Conservation (phyloP, 2,888 invertebrate genomes). For the Luffia ferchaultella region DNA sequence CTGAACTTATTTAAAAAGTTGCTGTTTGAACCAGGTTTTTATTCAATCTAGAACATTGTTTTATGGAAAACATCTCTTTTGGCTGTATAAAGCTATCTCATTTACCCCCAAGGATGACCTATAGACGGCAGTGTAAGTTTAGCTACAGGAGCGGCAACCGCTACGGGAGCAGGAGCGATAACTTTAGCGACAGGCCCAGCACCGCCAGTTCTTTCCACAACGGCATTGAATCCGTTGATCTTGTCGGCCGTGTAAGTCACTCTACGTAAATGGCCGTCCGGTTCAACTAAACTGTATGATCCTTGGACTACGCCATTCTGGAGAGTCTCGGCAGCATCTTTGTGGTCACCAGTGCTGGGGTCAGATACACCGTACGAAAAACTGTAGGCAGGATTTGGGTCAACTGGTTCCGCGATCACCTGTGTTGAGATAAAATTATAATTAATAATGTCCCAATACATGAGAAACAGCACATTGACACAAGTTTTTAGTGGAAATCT, state of each 20-base stretch:
- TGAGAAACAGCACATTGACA: background rate
- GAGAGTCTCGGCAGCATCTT: conserved; percentile 54
- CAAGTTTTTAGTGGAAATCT: background rate
- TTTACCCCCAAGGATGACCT: conserved; percentile 50
- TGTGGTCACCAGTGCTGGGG: conserved; percentile 59
- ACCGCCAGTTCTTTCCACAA: conserved; percentile 53
- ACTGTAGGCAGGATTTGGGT: conserved; percentile 61
- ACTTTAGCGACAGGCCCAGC: conserved; percentile 32
- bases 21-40: background rate
- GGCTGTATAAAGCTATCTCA: conserved; percentile 1
- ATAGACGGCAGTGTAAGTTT: conserved; percentile 26
- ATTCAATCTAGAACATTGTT: background rate
- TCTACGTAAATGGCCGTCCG: conserved; percentile 54
- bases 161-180: conserved; percentile 39
- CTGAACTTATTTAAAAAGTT: too few species aligned
- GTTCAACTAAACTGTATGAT: conserved; percentile 59
- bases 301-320: conserved; percentile 63
- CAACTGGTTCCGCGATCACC: conserved; percentile 54
- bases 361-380: conserved; percentile 61
- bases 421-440: conserved; percentile 13
- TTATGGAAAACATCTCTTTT: conserved; percentile 8
- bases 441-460: too few species aligned
- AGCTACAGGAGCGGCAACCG: conserved; percentile 39
- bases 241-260: conserved; percentile 65
- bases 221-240: conserved; percentile 60